Percentiles rank a stretch among this genome's conserved stretches.
Evolutionary conservation across 37 sponge, comb jelly and placozoan species (phyloP).

Genomic region (Geodia barretti): DNA sequence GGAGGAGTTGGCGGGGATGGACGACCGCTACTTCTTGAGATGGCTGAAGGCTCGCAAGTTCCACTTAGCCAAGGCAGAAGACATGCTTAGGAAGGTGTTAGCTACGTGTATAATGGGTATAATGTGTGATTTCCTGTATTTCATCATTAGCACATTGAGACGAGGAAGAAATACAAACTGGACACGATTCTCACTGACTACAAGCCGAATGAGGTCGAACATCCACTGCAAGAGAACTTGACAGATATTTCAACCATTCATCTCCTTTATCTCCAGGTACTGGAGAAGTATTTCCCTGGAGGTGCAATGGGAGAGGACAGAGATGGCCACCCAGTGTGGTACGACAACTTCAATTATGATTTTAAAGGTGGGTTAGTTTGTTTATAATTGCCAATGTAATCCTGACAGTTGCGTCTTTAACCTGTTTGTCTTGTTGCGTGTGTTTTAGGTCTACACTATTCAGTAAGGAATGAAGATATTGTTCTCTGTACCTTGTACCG

Average conservation of each 20-base stretch:
- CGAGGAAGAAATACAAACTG: conserved; percentile 44
- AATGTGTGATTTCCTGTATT: no score
- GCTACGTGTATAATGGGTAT: background rate
- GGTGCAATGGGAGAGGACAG: conserved; percentile 72
- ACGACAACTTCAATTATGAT: conserved; percentile 55
- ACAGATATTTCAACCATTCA: background rate
- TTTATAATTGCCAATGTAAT: background rate
- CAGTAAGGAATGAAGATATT: conserved; percentile 22
- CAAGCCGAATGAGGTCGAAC: conserved; percentile 58
- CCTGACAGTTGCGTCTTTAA: background rate
- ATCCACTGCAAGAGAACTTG: background rate
- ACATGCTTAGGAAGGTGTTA: conserved; percentile 70
- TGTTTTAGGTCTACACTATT: conserved; percentile 17
- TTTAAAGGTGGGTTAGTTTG: conserved; percentile 31
- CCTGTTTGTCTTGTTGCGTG: background rate
- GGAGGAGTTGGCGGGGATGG: conserved; percentile 3
- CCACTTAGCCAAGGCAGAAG: conserved; percentile 54
- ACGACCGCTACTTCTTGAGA: conserved; percentile 33
- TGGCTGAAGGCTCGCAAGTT: conserved; percentile 54
- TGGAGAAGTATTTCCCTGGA: conserved; percentile 57
- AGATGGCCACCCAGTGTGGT: conserved; percentile 72
- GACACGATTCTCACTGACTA: conserved; percentile 74
- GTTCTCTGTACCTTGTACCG: background rate
- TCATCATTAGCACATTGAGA: conserved; percentile 48
- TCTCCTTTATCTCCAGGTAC: conserved; percentile 22